Evolutionary conservation across 2,113 vertebrate genomes (phyloP).

Genomic region (Chitala chitala): DNA sequence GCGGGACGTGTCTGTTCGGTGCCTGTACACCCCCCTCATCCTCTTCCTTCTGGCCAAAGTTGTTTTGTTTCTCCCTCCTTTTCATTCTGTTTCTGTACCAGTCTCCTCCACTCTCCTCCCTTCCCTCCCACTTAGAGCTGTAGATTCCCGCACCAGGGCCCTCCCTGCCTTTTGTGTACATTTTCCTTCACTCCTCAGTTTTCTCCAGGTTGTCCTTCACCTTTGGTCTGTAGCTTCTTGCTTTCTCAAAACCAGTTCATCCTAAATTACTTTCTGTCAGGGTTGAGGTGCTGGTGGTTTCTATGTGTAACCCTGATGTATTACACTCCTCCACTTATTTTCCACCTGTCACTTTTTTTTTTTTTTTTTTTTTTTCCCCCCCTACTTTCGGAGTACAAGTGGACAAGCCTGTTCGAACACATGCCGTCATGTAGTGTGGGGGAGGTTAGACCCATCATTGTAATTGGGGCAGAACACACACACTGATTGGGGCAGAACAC

Average conservation of each 20-base stretch:
- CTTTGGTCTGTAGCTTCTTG: too few relatives aligned
- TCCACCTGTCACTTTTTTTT: constrained; percentile 31
- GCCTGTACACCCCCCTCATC: constrained; percentile 19
- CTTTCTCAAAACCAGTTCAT: not conserved
- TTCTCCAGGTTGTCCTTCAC: too few relatives aligned
- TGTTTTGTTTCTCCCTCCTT: not conserved
- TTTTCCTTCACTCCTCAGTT: not conserved
- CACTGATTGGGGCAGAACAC: too few relatives aligned
- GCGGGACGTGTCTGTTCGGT: not conserved
- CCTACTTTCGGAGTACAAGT: constrained; percentile 29
- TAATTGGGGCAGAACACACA: too few relatives aligned
- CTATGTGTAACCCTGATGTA: too few relatives aligned
- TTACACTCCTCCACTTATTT: not conserved
- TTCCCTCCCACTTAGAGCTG: not conserved
- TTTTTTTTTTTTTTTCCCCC: constrained; percentile 26
- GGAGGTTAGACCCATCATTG: not conserved
- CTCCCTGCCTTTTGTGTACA: not conserved
- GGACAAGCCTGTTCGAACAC: constrained; percentile 34
- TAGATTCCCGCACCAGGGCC: not conserved
- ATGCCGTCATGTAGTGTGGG: constrained; percentile 1
- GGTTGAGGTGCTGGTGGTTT: too few relatives aligned
- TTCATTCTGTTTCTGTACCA: not conserved
- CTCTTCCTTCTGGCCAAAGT: not conserved
- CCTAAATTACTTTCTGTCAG: too few relatives aligned
- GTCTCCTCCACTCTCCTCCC: not conserved